Base-by-base conservation (phyloP, 2,797 vertebrate genomes). In the Eulemur mongoz region DNA sequence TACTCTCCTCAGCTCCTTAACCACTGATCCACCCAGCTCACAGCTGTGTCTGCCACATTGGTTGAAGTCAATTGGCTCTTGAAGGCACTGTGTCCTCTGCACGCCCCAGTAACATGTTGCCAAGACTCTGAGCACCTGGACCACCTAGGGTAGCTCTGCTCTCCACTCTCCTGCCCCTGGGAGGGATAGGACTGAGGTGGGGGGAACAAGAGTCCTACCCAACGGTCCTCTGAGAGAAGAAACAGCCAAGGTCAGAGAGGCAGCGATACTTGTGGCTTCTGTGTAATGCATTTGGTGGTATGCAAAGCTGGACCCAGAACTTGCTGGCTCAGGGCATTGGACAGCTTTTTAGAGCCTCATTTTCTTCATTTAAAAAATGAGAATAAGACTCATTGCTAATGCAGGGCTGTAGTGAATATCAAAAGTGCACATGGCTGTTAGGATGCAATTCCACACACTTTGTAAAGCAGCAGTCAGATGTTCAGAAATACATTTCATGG, bases 301-400 rank as follows among this genome's bases (percentile, higher is more conserved):
- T 54, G 40, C 73, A 92, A 52, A 93, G 84, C 9, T 63, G 50
- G 67, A 79, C 87, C 79, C 52, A 59, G 72, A 94, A 73, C 43
- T 86, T 81, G 50, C 40, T 80, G 59, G 40, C 50, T 91, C 48
- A 69, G 40, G 50, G n/a, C 18, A 84, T 2, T 70, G 81, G 75
- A 65, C 5, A 40, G 43, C 12, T 20, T 70, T 79, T 89, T 10
- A 87, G 59, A 63, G 8, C 9, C 45, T 82, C 54, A 3, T 18
- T 45, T 27, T 69, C 52, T 63, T 94, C 43, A 45, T 72, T 90
- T 95, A 75, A 92, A 79, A 93, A 73, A 43, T n/a, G 35, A 35
- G 88, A 90, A 69, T 70, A 81, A 81, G 92, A 85, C 48, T 38
- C 52, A 83, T 17, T 48, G 6, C 75, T 89, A 87, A 54, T 1